A percentile compares a stretch with the other conserved stretches of the same genome.
These are phyloP conservation scores for Catamblyrhynchus diadema DNA, from an alignment of 2,797 vertebrate species.

Conservation along the genomic window DNA sequence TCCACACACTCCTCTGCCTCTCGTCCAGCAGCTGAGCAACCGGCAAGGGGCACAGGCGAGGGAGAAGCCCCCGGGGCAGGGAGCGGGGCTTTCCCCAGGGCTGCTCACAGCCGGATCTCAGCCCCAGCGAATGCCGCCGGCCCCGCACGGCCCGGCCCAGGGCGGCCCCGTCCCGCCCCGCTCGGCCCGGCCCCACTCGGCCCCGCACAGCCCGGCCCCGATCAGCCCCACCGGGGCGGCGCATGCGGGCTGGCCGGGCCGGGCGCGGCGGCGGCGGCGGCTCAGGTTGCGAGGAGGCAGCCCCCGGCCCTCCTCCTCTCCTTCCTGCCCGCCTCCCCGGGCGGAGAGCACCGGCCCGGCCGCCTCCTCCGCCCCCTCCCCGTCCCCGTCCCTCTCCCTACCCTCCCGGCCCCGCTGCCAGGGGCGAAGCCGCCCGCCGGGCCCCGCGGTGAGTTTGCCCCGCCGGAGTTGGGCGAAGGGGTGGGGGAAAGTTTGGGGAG, in stretches of 20 bases:
- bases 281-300: conserved; percentile 17
- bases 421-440: conserved; percentile 29
- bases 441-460: conserved; percentile 38
- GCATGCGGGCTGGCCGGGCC: conserved; percentile 44
- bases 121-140: rapidly evolving
- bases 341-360: conserved; percentile 2
- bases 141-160: neutral
- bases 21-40: neutral
- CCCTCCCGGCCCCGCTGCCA: conserved; percentile 37
- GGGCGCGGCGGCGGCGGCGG: neutral
- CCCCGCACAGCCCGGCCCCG: neutral
- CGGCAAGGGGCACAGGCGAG: neutral
- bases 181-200: too few relatives aligned
- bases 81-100: neutral
- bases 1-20: neutral
- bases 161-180: too few relatives aligned
- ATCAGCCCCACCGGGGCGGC: neutral
- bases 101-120: rapidly evolving
- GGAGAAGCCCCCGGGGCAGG: neutral
- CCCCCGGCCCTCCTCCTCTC: neutral
- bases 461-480: conserved; percentile 26
- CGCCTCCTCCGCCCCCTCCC: neutral
- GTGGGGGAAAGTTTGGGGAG: neutral
- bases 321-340: conserved; percentile 36
- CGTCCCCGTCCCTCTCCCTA: conserved; percentile 14